Evolutionary conservation across 2,113 vertebrate species (phyloP), one percentile per base, ranked within the genome.

Genomic region (Rhodinocichla rosea): DNA sequence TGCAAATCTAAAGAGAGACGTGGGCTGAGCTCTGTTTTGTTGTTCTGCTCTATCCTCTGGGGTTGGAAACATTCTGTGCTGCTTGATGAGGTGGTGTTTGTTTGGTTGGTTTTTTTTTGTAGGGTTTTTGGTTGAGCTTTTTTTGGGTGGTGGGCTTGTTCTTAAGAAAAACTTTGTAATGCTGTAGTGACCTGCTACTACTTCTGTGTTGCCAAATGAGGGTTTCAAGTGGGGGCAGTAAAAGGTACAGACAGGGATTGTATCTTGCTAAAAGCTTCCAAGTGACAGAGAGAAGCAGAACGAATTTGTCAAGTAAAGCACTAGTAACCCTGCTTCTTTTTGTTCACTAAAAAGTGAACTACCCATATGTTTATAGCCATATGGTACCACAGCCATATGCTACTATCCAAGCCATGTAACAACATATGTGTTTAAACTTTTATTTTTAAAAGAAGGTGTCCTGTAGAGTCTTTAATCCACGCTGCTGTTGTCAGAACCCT

Each of bases 361-460:
- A 69, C 32, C 59, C 50, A 23, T 83, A 94, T 86, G 75, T 73
- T 92, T 40, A 7, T 49, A 86, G 63, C 70, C 52, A 70, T 91
- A 73, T 92, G 83, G 71, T 89, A 47, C 26, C 22, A 14, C 40
- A 94, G 57, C 90, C 81, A 57, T 95, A 92, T 83, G 88, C 42
- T 88, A 78, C 63, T 83, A 74, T 75, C 80, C 42, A 81, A 90
- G 33, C 52, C 69, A 84, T 67, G 22, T 78, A 89, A 89, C 26
- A 93, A 89, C 47, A 65, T 89, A 70, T 21, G 63, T 89, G 42
- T 86, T 90, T 83, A 86, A 94, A 94, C 50, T 63, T 90, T 70
- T 52, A 65, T 69, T 88, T 83, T 73, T 85, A 70, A 86, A 80
- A 83, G 30, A 65, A n/a, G 30, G 7, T 85, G 50, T 63, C 55